A percentile compares a stretch with the other conserved stretches of the same genome.
phyloP scores from a whole-genome alignment of 2,797 vertebrate species.

The Dryobates pubescens region DNA sequence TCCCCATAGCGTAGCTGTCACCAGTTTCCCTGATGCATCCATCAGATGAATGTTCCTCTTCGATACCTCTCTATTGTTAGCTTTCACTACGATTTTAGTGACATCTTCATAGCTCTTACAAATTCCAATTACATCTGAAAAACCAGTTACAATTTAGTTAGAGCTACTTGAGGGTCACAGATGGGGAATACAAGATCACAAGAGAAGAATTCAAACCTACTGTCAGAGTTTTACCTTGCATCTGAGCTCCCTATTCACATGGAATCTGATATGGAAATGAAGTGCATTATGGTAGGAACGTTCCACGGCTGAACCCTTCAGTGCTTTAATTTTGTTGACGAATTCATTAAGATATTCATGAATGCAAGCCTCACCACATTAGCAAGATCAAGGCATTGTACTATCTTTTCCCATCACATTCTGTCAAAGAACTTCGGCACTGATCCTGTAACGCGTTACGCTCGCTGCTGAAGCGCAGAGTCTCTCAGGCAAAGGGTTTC shows the following conservation, averaged over 20 bases:
- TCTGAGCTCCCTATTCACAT: constrained; percentile 56
- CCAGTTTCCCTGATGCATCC: constrained; percentile 91
- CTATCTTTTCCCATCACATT: constrained; percentile 27
- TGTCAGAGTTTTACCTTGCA: constrained; percentile 56
- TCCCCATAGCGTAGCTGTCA: constrained; percentile 93
- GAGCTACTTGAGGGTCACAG: constrained; percentile 15
- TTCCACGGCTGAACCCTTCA: constrained; percentile 52
- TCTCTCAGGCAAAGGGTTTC: background rate
- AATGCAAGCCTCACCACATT: constrained; percentile 37
- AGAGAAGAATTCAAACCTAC: constrained; percentile 7
- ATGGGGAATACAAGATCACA: background rate
- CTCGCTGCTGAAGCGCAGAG: background rate
- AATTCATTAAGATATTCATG: constrained; percentile 65
- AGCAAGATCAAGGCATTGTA: constrained; percentile 51
- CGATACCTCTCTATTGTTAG: constrained; percentile 89
- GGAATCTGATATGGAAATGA: constrained; percentile 58
- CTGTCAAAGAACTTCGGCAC: constrained; percentile 25
- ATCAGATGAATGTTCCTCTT: constrained; percentile 91
- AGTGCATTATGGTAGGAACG: constrained; percentile 50
- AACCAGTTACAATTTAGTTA: constrained; percentile 24
- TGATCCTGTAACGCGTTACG: background rate
- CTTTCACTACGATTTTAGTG: constrained; percentile 88
- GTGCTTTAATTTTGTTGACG: constrained; percentile 67
- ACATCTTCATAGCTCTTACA: constrained; percentile 91
- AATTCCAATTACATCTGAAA: constrained; percentile 94